A percentile compares a stretch with the other conserved stretches of the same genome.
Evolutionary conservation across 2,888 invertebrate species (phyloP).

Genomic region (Altica lythri): DNA sequence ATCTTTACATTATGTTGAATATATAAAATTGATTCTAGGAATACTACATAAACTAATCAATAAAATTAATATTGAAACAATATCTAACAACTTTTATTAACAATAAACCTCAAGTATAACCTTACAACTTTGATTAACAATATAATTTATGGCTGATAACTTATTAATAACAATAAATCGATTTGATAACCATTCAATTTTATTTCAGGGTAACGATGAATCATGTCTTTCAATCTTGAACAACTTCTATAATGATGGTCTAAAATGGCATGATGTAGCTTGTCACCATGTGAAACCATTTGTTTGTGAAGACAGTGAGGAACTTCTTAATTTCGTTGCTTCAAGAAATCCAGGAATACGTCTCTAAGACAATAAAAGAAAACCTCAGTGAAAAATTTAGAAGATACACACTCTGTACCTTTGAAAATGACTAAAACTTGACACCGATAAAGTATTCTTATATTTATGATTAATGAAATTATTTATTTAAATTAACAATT

Average conservation of each 20-base stretch:
- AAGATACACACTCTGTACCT: slow-evolving; percentile 27
- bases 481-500: slow-evolving; percentile 7
- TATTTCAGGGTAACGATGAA: slow-evolving; percentile 81
- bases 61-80: too few species aligned
- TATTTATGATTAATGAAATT: neutral
- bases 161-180: too few species aligned
- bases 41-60: too few species aligned
- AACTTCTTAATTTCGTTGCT: slow-evolving; percentile 86
- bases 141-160: too few species aligned
- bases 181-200: too few species aligned
- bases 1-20: too few species aligned
- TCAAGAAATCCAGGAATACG: slow-evolving; percentile 86
- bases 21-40: too few species aligned
- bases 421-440: slow-evolving; percentile 20
- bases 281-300: slow-evolving; percentile 86
- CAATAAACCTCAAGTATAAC: too few species aligned
- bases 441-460: neutral
- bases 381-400: slow-evolving; percentile 5
- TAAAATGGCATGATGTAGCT: slow-evolving; percentile 87
- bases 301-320: slow-evolving; percentile 91
- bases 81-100: too few species aligned
- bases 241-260: slow-evolving; percentile 88
- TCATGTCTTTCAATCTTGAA: slow-evolving; percentile 87
- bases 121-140: too few species aligned
- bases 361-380: slow-evolving; percentile 59